Percentiles rank a stretch among this genome's conserved stretches.
These are phyloP conservation scores for Catharus minimus DNA, from an alignment of 2,113 vertebrate genomes.

Conservation along the genomic window DNA sequence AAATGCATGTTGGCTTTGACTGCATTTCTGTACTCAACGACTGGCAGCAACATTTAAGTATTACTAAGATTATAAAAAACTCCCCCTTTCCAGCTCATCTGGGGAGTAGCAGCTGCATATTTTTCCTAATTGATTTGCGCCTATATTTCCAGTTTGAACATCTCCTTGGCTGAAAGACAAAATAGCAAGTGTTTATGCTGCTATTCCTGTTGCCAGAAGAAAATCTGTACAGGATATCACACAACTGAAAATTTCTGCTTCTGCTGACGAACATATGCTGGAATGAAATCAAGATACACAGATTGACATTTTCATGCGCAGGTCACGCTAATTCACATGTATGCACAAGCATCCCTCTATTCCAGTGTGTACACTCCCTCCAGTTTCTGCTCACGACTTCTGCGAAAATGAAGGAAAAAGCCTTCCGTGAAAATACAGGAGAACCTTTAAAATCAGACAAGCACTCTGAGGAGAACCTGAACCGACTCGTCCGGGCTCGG, in stretches of 20 bases:
- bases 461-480: too few relatives aligned
- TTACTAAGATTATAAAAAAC: not conserved
- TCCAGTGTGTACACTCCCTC: accelerated
- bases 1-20: not conserved
- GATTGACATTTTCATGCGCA: not conserved
- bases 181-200: slow-evolving; percentile 1
- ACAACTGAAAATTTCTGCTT: not conserved
- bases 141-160: not conserved
- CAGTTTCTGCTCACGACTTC: too few relatives aligned
- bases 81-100: not conserved
- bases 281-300: not conserved
- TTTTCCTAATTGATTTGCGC: not conserved
- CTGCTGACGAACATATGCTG: not conserved
- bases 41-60: not conserved
- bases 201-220: not conserved
- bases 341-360: not conserved
- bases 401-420: too few relatives aligned
- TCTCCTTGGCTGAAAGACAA: not conserved
- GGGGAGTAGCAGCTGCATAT: not conserved
- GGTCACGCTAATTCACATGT: not conserved
- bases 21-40: not conserved
- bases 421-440: too few relatives aligned
- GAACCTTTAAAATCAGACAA: too few relatives aligned
- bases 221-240: not conserved
- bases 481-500: too few relatives aligned